Evolutionary conservation across 2,797 vertebrate species (phyloP).

Genomic region (Sitta carolinensis): DNA sequence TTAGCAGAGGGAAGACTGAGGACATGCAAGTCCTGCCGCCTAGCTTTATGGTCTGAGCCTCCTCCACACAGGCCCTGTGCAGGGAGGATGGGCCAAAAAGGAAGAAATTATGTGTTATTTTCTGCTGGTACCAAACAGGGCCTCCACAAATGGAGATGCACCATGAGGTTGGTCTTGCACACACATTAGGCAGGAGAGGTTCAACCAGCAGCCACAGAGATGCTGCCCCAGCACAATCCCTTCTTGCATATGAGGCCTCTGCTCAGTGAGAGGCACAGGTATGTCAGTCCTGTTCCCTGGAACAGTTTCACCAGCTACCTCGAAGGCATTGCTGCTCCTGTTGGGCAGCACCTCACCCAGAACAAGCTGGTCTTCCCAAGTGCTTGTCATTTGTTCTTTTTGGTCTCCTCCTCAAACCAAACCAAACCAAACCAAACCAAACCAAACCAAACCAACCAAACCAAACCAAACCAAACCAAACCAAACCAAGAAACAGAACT

Average conservation of each 20-base stretch:
- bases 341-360: not conserved
- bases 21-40: fast-evolving
- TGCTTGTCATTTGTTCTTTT: not conserved
- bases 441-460: not conserved
- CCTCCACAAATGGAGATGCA: not conserved
- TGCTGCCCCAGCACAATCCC: not conserved
- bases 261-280: not conserved
- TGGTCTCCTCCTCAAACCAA: not conserved
- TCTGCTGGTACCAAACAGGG: not conserved
- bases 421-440: not conserved
- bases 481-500: not conserved
- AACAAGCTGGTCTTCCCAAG: not conserved
- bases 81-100: not conserved
- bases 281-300: not conserved
- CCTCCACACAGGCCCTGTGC: not conserved
- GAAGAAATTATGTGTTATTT: not conserved
- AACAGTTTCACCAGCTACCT: not conserved
- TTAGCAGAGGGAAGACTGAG: not conserved
- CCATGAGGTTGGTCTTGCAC: not conserved
- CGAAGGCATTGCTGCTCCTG: not conserved
- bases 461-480: not conserved
- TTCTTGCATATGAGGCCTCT: not conserved
- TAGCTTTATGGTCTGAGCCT: not conserved
- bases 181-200: not conserved
- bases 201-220: not conserved